These are phyloP conservation scores for Lochmaea capreae DNA, from an alignment of 2,888 invertebrate species.

Conservation along the genomic window DNA sequence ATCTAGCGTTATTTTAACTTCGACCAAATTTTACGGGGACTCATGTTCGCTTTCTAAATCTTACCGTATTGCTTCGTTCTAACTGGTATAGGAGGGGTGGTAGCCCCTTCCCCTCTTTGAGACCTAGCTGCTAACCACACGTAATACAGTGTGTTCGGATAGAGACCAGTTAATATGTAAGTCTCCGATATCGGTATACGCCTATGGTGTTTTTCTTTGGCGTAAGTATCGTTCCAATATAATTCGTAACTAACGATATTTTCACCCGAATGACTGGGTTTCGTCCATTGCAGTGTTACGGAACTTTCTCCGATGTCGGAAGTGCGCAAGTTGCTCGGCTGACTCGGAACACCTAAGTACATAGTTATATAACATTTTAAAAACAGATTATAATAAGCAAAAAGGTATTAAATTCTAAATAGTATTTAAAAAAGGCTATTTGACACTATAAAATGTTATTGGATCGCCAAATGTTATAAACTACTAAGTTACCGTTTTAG, in stretches of 20 bases:
- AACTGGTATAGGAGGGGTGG: constrained; percentile 93
- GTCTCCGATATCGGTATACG: constrained; percentile 85
- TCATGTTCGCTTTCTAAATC: constrained; percentile 62
- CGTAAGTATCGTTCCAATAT: constrained; percentile 97
- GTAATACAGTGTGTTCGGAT: constrained; percentile 96
- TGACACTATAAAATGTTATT: too few relatives aligned
- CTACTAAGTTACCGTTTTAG: too few relatives aligned
- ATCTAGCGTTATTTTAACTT: background rate
- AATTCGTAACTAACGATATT: constrained; percentile 95
- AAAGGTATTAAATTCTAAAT: too few relatives aligned
- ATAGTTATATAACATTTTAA: constrained; percentile 19
- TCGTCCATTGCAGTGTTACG: constrained; percentile 92
- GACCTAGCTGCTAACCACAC: constrained; percentile 97
- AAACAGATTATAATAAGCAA: too few relatives aligned
- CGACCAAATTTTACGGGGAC: background rate
- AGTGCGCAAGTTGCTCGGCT: constrained; percentile 90
- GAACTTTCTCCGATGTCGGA: constrained; percentile 90
- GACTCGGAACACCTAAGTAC: constrained; percentile 89
- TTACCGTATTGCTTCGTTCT: constrained; percentile 98
- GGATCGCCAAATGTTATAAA: too few relatives aligned
- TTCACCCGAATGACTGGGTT: constrained; percentile 91
- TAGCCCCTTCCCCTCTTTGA: constrained; percentile 93
- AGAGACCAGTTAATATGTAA: constrained; percentile 89
- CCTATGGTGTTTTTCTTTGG: constrained; percentile 87
- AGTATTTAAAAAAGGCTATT: too few relatives aligned